Conservation (phyloP, 2,797 vertebrate species). For the Steatocranus sp. region DNA sequence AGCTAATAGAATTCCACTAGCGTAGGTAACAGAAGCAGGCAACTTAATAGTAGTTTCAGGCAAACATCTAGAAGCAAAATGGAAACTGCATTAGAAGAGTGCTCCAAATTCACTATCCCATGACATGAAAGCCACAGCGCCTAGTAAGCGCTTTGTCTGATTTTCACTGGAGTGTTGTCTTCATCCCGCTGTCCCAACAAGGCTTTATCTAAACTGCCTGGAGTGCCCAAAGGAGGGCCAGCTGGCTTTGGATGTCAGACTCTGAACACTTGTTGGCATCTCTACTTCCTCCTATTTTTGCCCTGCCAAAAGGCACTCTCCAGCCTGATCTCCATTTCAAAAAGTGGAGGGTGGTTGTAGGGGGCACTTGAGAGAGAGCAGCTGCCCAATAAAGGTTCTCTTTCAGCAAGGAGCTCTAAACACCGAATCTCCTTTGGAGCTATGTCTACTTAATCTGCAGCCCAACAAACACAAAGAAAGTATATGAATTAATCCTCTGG, state of each 20-base stretch:
- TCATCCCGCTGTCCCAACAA: conserved; percentile 34
- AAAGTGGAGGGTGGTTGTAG: conserved; percentile 3
- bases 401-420: conserved; percentile 27
- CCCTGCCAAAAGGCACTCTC: conserved; percentile 43
- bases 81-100: background rate
- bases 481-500: background rate
- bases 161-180: conserved; percentile 37
- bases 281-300: conserved; percentile 19
- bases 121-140: conserved; percentile 22
- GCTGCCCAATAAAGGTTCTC: conserved; percentile 41
- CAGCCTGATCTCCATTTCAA: conserved; percentile 63
- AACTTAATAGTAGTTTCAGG: background rate
- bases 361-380: conserved; percentile 40
- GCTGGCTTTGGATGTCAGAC: conserved; percentile 30
- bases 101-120: background rate
- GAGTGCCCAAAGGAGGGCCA: conserved; percentile 2
- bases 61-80: conserved; percentile 3
- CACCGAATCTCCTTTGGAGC: conserved; percentile 6
- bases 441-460: conserved; percentile 8
- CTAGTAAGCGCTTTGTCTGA: conserved; percentile 23
- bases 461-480: background rate
- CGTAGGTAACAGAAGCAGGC: background rate
- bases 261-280: conserved; percentile 36
- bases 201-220: conserved; percentile 39
- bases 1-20: background rate